Conservation (phyloP, 2,888 invertebrate species). For the Phortica magna region DNA sequence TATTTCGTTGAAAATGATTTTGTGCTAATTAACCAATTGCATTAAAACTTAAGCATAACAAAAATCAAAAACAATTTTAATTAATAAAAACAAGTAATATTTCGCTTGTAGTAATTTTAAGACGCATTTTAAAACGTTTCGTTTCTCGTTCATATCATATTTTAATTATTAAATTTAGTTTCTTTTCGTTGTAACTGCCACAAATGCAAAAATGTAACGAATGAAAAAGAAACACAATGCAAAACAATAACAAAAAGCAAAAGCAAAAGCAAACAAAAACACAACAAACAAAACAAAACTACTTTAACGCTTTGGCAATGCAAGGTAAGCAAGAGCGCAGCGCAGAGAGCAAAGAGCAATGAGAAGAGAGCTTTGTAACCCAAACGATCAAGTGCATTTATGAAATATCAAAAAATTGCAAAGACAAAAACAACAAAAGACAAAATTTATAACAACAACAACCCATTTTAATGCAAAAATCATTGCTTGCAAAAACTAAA, state of each 20-base stretch:
- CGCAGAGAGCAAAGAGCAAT: neutral
- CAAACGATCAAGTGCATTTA: slow-evolving; percentile 61
- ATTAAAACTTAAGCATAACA: neutral
- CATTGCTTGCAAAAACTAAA: neutral
- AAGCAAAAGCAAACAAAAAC: slow-evolving; percentile 13
- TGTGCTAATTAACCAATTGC: neutral
- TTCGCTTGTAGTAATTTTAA: slow-evolving; percentile 2
- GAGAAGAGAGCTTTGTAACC: slow-evolving; percentile 31
- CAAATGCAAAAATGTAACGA: slow-evolving; percentile 21
- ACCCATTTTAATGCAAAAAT: slow-evolving; percentile 1
- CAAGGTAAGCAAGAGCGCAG: neutral
- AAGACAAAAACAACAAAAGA: slow-evolving; percentile 34
- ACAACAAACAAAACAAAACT: slow-evolving; percentile 1
- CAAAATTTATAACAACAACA: neutral
- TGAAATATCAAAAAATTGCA: slow-evolving; percentile 33
- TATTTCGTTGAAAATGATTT: neutral
- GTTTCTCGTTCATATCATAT: neutral
- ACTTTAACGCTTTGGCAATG: neutral
- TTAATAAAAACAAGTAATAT: no score
- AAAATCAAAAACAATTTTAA: neutral
- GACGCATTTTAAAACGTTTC: neutral
- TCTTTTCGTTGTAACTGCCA: slow-evolving; percentile 37
- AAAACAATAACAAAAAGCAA: slow-evolving; percentile 7
- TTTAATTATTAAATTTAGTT: slow-evolving; percentile 2
- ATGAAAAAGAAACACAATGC: slow-evolving; percentile 10